These are phyloP conservation scores for Desmophyllum pertusum DNA, from an alignment of 92 coral and sea anemone species.

Conservation along the genomic window DNA sequence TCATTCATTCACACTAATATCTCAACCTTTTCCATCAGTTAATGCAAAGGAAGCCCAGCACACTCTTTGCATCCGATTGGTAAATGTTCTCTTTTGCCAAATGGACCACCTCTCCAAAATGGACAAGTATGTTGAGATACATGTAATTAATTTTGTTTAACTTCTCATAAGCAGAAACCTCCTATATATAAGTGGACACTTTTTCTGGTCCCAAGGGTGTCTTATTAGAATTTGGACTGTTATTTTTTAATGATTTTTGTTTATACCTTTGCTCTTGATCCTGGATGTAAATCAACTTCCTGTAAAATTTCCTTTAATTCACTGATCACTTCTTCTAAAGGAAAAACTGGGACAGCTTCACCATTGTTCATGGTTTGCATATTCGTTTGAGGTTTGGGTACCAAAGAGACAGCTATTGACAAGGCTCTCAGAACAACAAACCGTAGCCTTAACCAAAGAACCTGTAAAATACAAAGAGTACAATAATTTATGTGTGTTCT, in stretches of 20 bases:
- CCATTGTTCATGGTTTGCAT: conserved; percentile 49
- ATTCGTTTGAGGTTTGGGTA: conserved; percentile 67
- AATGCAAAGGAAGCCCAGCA: too few relatives aligned
- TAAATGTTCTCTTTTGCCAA: too few relatives aligned
- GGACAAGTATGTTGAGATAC: too few relatives aligned
- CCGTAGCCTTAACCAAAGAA: conserved; percentile 85
- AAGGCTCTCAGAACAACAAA: conserved; percentile 78
- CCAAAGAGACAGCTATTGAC: conserved; percentile 63
- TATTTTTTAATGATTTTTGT: not conserved
- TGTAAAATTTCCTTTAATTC: conserved; percentile 59
- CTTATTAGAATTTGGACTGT: not conserved
- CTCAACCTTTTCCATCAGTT: too few relatives aligned
- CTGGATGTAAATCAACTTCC: conserved; percentile 65
- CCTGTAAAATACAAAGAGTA: conserved; percentile 38
- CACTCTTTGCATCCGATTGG: too few relatives aligned
- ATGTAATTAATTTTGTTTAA: too few relatives aligned
- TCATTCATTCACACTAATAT: too few relatives aligned
- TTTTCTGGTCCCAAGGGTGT: not conserved
- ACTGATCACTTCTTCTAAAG: conserved; percentile 52
- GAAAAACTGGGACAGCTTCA: conserved; percentile 40
- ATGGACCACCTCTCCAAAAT: too few relatives aligned
- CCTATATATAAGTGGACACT: too few relatives aligned
- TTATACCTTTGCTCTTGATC: conserved; percentile 62
- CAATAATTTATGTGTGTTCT: not conserved
- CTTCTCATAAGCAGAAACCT: too few relatives aligned